Conservation (phyloP, 1,140 invertebrate genomes). For the Orius laevigatus region DNA sequence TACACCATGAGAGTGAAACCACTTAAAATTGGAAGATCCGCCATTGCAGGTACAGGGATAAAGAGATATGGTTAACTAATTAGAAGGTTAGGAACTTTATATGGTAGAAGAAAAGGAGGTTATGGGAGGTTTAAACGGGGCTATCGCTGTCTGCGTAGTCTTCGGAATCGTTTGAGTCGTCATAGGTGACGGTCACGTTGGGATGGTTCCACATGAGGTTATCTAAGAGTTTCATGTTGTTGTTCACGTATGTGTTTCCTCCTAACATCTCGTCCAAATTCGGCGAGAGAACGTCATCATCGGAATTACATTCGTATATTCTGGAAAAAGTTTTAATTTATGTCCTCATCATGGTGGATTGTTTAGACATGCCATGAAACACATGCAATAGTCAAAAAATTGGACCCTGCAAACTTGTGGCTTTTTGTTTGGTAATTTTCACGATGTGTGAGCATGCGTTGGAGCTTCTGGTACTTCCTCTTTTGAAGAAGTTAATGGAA, state of each 20-base stretch:
- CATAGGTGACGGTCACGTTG: constrained; percentile 9
- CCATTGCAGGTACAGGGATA: not conserved
- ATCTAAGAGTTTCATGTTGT: constrained; percentile 12
- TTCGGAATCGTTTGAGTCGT: constrained; percentile 13
- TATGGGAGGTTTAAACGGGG: constrained; percentile 7
- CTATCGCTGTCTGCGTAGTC: constrained; percentile 17
- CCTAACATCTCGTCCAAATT: constrained; percentile 39
- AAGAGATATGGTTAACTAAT: not conserved
- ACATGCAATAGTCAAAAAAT: too few species aligned
- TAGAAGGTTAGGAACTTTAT: not conserved
- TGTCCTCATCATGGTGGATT: too few species aligned
- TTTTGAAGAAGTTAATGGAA: too few species aligned
- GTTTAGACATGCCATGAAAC: too few species aligned
- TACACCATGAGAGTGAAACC: constrained; percentile 5
- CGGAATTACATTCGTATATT: constrained; percentile 28
- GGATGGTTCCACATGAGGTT: constrained; percentile 11
- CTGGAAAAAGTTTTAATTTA: constrained; percentile 31
- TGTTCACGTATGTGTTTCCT: constrained; percentile 13
- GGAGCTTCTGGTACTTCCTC: too few species aligned
- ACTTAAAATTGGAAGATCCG: not conserved
- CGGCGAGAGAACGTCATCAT: constrained; percentile 42
- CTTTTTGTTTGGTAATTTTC: too few species aligned
- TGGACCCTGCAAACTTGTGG: too few species aligned
- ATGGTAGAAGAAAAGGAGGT: not conserved
- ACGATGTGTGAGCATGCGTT: too few species aligned